Percentiles rank a stretch among this genome's conserved stretches.
These are phyloP conservation scores for Pollenia angustigena DNA, from an alignment of 2,888 invertebrate species.

Conservation along the genomic window DNA sequence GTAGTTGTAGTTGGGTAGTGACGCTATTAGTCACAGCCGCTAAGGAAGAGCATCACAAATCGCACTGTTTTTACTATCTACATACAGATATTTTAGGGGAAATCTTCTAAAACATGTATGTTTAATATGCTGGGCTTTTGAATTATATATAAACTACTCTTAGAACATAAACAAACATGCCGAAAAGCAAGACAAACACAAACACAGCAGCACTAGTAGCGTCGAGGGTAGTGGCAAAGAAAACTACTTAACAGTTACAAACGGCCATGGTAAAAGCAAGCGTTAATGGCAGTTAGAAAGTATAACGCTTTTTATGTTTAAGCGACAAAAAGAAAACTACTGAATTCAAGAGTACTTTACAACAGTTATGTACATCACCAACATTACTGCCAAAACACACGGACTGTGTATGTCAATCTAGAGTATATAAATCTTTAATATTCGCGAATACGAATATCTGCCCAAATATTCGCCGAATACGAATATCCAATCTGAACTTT, in stretches of 20 bases:
- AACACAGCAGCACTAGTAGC: conserved; percentile 41
- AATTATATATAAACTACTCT: conserved; percentile 69
- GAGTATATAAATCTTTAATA: neutral
- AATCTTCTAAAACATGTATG: conserved; percentile 55
- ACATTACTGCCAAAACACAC: conserved; percentile 51
- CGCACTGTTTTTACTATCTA: conserved; percentile 26
- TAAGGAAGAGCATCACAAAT: conserved; percentile 55
- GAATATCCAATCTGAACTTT: too few species aligned
- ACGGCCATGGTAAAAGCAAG: conserved; percentile 67
- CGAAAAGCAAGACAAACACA: conserved; percentile 59
- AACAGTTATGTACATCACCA: conserved; percentile 49
- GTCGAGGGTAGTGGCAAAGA: conserved; percentile 50
- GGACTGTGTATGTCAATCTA: conserved; percentile 50
- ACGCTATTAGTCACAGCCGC: conserved; percentile 56
- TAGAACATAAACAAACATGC: conserved; percentile 56
- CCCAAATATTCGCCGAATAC: too few species aligned
- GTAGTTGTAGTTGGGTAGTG: conserved; percentile 11
- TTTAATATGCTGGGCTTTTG: conserved; percentile 67
- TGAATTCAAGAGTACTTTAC: conserved; percentile 64
- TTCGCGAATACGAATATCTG: too few species aligned
- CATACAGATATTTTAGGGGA: neutral
- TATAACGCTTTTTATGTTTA: conserved; percentile 66
- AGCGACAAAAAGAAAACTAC: conserved; percentile 42
- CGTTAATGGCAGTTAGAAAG: conserved; percentile 69
- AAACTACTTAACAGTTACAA: conserved; percentile 69